Evolutionary conservation across 2,113 vertebrate species (phyloP), one percentile per base, ranked within the genome.

Genomic region (Caranx melampygus): DNA sequence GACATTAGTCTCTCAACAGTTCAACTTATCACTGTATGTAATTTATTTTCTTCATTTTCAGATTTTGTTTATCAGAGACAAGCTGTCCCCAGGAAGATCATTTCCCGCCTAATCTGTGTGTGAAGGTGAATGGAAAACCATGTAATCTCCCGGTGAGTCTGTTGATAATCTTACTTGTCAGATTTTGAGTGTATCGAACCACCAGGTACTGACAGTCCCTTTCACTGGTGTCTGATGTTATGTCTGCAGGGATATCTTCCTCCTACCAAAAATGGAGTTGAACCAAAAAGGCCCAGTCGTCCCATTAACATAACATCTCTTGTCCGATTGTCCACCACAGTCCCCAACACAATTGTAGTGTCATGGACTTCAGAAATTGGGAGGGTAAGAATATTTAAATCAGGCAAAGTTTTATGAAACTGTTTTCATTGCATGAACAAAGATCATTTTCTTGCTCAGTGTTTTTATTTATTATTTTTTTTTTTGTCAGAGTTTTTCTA

Each of bases 61-160:
- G 98, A 94, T 99, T 99, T 95, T 99, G 98, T 94, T 96, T 99
- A 91, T 99, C 98, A 84, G 98, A 99, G 95, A 99, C 97, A n/a
- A 99, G 98, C 93, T 99, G 98, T 95, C 97, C 98, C 71, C 98
- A 99, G 94, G 98, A 99, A 94, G 98, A 99, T 93, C 98, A 99
- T 92, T 99, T 99, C 91, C 98, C 98, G 85, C 97, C 97, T 55
- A 99, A 99, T 91, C 95, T 99, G 55, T 98, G 97, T 86, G 97
- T 99, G 85, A 99, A 99, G 96, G 97, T 99, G 37, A 99, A 99
- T 44, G 95, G 96, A 84, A 99, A 99, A 93, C 96, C 97, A 33
- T 99, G 98, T 93, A 99, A 97, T 94, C 97, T 99, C 91, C 98
- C 98, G 65, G 98, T 99, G 94, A 98, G 98, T 33, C 60, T 37